phyloP scores from a whole-genome alignment of 1,140 invertebrate species.

The Ceratina calcarata region DNA sequence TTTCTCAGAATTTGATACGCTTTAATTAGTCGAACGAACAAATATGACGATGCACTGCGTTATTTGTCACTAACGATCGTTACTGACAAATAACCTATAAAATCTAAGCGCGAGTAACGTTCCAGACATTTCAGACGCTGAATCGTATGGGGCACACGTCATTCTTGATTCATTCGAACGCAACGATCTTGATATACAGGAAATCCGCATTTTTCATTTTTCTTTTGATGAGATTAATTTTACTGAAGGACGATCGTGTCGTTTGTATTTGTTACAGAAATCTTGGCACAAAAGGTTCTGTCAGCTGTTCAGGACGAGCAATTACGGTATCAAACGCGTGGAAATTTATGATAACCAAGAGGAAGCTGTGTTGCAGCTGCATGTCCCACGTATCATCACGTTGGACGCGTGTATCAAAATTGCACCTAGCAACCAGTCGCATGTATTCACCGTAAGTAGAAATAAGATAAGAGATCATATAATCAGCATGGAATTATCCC shows the following conservation, averaged over 20 bases:
- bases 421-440: slow-evolving; percentile 82
- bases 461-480: background rate
- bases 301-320: slow-evolving; percentile 89
- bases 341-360: slow-evolving; percentile 91
- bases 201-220: background rate
- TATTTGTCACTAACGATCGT: slow-evolving; percentile 1
- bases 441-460: slow-evolving; percentile 81
- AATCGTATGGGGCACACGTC: background rate
- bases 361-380: slow-evolving; percentile 84
- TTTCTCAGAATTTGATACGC: background rate
- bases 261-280: slow-evolving; percentile 83
- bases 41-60: background rate
- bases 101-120: background rate
- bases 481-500: no score
- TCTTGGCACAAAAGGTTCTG: slow-evolving; percentile 89
- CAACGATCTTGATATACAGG: background rate
- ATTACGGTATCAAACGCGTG: slow-evolving; percentile 89
- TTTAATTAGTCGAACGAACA: background rate
- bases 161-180: background rate
- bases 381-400: slow-evolving; percentile 87
- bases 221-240: background rate
- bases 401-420: slow-evolving; percentile 93
- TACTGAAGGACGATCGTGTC: background rate
- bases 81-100: slow-evolving; percentile 36
- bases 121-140: slow-evolving; percentile 19